Percentiles rank a stretch among this genome's conserved stretches.
Conservation (phyloP, 2,888 invertebrate genomes). For the Lycia hirtaria region DNA sequence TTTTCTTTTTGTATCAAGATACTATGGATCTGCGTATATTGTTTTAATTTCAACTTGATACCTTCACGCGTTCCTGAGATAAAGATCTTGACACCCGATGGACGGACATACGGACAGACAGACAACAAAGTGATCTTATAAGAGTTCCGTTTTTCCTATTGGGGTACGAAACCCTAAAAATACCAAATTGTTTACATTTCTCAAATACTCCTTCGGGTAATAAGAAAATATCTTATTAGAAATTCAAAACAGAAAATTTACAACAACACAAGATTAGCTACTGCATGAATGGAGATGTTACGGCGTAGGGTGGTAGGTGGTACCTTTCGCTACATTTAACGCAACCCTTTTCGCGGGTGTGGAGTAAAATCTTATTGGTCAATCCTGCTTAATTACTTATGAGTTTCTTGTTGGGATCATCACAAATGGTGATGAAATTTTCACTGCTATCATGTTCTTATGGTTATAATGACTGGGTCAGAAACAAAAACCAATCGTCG, state of each 20-base stretch:
- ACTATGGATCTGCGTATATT: too few species aligned
- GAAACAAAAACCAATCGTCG: too few species aligned
- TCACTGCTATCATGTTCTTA: neutral
- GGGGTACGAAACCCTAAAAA: too few species aligned
- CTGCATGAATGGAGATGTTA: neutral
- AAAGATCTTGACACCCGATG: too few species aligned
- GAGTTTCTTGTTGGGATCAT: constrained; percentile 25
- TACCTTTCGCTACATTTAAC: constrained; percentile 39
- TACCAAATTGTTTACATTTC: too few species aligned
- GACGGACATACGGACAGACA: too few species aligned
- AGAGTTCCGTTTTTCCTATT: too few species aligned
- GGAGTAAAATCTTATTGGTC: constrained; percentile 50
- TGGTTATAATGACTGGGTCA: too few species aligned
- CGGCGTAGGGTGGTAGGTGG: constrained; percentile 21
- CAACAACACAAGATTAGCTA: constrained; percentile 3
- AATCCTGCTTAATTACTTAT: constrained; percentile 38
- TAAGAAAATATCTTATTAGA: neutral
- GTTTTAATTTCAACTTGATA: too few species aligned
- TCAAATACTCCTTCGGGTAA: neutral
- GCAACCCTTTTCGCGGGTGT: constrained; percentile 27
- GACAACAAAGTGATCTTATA: too few species aligned
- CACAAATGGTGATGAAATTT: neutral
- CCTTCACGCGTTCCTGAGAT: too few species aligned
- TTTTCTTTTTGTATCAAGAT: too few species aligned
- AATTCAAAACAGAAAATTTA: neutral